phyloP scores from a whole-genome alignment of 2,797 vertebrate species.

The Hydrophis major region DNA sequence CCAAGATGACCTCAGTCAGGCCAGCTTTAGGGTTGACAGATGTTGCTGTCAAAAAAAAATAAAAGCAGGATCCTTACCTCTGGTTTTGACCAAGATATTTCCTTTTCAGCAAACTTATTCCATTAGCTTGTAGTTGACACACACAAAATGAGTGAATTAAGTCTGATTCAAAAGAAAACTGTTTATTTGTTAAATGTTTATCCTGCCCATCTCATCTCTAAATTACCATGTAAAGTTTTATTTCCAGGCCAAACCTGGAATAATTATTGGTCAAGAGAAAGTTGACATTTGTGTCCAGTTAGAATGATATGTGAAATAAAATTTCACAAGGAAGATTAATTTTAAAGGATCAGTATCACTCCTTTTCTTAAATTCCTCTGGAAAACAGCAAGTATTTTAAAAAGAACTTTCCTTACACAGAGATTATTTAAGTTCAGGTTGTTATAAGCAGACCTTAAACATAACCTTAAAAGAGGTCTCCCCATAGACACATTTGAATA shows the following conservation, averaged over 20 bases:
- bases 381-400: background rate
- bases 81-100: background rate
- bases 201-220: background rate
- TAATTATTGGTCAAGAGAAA: slow-evolving; percentile 11
- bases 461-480: background rate
- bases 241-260: slow-evolving; percentile 7
- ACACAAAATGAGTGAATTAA: background rate
- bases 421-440: background rate
- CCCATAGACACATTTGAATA: background rate
- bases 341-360: background rate
- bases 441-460: background rate
- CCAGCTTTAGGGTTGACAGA: too few relatives aligned
- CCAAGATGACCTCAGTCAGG: too few relatives aligned
- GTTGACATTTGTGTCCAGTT: background rate
- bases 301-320: background rate
- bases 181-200: background rate
- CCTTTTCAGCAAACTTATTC: background rate
- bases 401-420: background rate
- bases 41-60: too few relatives aligned
- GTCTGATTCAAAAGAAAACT: background rate
- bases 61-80: background rate
- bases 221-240: background rate
- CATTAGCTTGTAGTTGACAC: background rate
- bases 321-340: background rate
- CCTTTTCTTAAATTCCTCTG: background rate